Evolutionary conservation across 2,797 vertebrate species (phyloP).

Genomic region (Cephalopachus bancanus): DNA sequence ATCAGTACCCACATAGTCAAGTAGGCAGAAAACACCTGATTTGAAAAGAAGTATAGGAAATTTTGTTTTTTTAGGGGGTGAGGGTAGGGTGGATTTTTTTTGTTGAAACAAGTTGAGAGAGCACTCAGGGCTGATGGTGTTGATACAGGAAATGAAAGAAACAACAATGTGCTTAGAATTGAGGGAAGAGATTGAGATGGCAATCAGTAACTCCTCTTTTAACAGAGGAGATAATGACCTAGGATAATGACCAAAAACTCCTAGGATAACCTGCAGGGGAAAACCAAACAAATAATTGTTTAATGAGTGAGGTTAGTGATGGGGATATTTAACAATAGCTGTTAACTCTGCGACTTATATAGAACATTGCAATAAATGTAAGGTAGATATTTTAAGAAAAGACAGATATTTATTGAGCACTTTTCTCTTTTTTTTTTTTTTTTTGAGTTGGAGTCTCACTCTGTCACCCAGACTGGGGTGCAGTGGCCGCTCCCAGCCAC

Average conservation of each 20-base stretch:
- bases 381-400: neutral
- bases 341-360: neutral
- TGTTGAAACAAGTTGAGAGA: neutral
- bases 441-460: no score
- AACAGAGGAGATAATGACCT: neutral
- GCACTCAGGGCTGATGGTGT: neutral
- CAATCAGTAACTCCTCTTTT: neutral
- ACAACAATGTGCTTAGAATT: neutral
- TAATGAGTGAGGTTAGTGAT: neutral
- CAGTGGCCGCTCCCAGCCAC: no score
- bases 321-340: neutral
- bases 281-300: no score
- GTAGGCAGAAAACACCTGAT: neutral
- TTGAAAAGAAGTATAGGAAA: neutral
- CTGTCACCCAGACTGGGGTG: no score
- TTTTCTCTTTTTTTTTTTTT: neutral
- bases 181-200: neutral
- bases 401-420: neutral
- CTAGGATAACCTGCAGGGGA: neutral
- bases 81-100: neutral
- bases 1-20: neutral
- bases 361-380: neutral
- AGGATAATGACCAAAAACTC: neutral
- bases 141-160: neutral
- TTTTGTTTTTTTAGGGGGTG: neutral